phyloP scores from a whole-genome alignment of 2,888 invertebrate species.

The Dioctria linearis region DNA sequence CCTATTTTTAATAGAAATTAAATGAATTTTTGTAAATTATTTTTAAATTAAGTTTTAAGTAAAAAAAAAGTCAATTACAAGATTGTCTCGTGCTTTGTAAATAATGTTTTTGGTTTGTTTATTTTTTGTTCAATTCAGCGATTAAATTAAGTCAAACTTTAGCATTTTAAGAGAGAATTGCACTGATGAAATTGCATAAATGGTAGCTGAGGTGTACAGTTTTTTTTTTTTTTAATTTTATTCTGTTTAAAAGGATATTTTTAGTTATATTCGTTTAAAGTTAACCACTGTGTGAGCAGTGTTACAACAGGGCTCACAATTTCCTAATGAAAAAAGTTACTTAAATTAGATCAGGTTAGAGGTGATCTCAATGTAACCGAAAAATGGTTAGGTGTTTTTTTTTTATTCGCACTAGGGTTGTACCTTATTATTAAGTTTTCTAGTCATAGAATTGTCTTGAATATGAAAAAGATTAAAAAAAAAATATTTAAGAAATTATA shows the following conservation, averaged over 20 bases:
- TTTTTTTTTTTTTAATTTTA: too few species aligned
- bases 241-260: too few species aligned
- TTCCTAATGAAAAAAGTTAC: slow-evolving; percentile 36
- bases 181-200: slow-evolving; percentile 1
- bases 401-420: slow-evolving; percentile 20
- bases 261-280: too few species aligned
- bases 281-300: background rate
- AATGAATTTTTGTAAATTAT: slow-evolving; percentile 35
- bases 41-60: background rate
- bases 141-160: too few species aligned
- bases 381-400: background rate
- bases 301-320: slow-evolving; percentile 8
- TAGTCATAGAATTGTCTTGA: slow-evolving; percentile 43
- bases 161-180: background rate
- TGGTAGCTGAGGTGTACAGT: too few species aligned
- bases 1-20: slow-evolving; percentile 24
- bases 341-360: slow-evolving; percentile 16
- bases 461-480: slow-evolving; percentile 11
- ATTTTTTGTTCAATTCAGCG: background rate
- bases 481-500: slow-evolving; percentile 5
- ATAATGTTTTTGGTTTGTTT: background rate
- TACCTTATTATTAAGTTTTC: slow-evolving; percentile 41
- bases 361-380: slow-evolving; percentile 32
- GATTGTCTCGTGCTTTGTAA: slow-evolving; percentile 6
- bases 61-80: background rate